Base-by-base conservation (phyloP, 2,113 vertebrate genomes). In the Verasper variegatus region DNA sequence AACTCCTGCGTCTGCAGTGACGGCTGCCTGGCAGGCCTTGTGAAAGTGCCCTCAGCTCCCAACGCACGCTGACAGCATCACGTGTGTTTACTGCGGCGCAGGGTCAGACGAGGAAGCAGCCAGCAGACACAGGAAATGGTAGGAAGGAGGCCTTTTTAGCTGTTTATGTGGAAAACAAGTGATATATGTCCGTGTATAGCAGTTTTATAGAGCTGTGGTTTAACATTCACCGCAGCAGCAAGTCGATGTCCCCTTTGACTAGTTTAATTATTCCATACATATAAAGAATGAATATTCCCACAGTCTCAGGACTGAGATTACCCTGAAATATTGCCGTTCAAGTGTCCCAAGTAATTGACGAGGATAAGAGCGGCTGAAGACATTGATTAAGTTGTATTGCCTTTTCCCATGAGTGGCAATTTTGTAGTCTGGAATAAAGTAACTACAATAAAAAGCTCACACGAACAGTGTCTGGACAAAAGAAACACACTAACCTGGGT, bases 91-190 rank as follows among this genome's bases (percentile, higher is more conserved):
- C 40, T 66, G 71, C 5, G 68, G 54, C 12, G 3, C 31, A 27
- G 24, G 64, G 59, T 51, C 21, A 42, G 3, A 8, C 10, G 23
- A 75, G 69, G 76, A 80, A 77, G 54, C 31, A 54, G 79, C 57
- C 80, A 70, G 14, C 21, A 37, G 42, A 74, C 1, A 11, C 47
- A 71, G 80, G 74, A 82, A 68, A 77, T 47, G 45, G 76, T 15
- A 7, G 51, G 51, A 78, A 74, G 26, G 10, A 51, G 37, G 13
- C 35, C 12, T 54, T 47, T 71, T 68, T 63, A 26, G 47, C 20
- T 51, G 6, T 56, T 60, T 23, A 17, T 26, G 20, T 67, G 75
- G 51, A 61, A 79, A 81, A 57, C 26, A 47, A 1, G 5, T 49
- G 15, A 24, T 31, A 31, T 31, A 31, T 31, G 31, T 31, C 31